Conservation (phyloP, 2,888 invertebrate species). For the Amblyteles armatorius region DNA sequence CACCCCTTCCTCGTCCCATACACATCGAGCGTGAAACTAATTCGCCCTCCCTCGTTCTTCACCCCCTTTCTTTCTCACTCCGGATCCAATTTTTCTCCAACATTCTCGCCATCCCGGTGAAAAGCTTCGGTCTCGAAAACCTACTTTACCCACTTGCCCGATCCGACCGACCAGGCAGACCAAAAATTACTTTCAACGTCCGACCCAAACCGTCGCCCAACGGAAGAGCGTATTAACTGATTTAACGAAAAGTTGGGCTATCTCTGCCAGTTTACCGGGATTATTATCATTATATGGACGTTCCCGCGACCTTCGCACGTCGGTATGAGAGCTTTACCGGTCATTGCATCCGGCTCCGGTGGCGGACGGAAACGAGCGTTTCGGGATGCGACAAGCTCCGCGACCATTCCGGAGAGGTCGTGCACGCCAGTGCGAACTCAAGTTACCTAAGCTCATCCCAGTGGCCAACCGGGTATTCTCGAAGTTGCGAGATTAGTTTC, state of each 20-base stretch:
- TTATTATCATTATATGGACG: slow-evolving; percentile 74
- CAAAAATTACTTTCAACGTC: slow-evolving; percentile 64
- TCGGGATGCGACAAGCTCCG: slow-evolving; percentile 18
- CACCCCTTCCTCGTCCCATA: not conserved
- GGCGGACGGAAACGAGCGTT: slow-evolving; percentile 24
- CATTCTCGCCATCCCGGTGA: not conserved
- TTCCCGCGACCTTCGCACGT: slow-evolving; percentile 27
- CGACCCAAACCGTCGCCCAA: slow-evolving; percentile 28
- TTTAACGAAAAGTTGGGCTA: slow-evolving; percentile 79
- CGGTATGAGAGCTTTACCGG: slow-evolving; percentile 70
- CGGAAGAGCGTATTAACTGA: slow-evolving; percentile 64
- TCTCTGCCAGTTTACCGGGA: slow-evolving; percentile 75
- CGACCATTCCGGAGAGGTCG: slow-evolving; percentile 8
- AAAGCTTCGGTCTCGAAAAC: not conserved
- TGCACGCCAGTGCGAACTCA: slow-evolving; percentile 1
- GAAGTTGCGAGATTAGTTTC: slow-evolving; percentile 80
- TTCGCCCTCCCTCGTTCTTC: slow-evolving; percentile 14
- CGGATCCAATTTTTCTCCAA: slow-evolving; percentile 3
- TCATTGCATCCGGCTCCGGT: slow-evolving; percentile 47
- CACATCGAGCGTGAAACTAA: slow-evolving; percentile 14
- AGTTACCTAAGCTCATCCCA: not conserved
- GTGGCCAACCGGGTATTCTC: slow-evolving; percentile 36
- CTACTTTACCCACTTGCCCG: not conserved
- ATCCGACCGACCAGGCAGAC: slow-evolving; percentile 42
- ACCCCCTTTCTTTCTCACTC: slow-evolving; percentile 8